Evolutionary conservation across 2,797 vertebrate genomes (phyloP), one percentile per base, ranked within the genome.

Genomic region (Pterois miles): DNA sequence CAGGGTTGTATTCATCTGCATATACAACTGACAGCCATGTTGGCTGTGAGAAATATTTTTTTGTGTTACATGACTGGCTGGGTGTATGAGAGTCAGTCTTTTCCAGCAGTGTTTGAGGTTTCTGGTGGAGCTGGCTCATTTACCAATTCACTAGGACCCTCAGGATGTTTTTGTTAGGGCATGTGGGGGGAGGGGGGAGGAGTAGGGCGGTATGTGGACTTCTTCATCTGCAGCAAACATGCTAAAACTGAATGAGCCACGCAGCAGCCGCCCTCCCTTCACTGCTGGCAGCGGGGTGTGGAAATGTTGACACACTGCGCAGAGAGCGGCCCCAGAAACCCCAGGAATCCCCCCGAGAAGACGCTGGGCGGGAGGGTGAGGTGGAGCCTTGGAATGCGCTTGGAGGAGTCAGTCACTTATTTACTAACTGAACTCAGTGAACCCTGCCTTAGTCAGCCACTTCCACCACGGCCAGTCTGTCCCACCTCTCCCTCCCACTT

Each of bases 371-470:
- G 89, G 82, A 79, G 89, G 92, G 82, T 89, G 90, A 93, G 94
- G 86, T 83, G 89, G 93, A 94, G 93, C 90, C 89, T 89, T 95
- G 93, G 95, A 96, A 95, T 96, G 95, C 86, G 91, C 88, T 92
- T 75, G 50, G 73, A 95, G 91, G 87, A 91, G 68, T 94, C 91
- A 91, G 79, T 95, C 94, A 92, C 90, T 96, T 94, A 93, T 96
- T 96, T 95, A 94, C 94, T 93, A 86, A 92, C 92, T 92, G 88
- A 94, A 95, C 95, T 94, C 87, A 40, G 92, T 95, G 96, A 97
- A 96, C 94, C 91, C 86, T 78, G 89, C 90, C 88, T 94, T 94
- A 96, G 86, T 95, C 84, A 94, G 93, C 94, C 36, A 67, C 91
- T 93, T 92, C 91, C 91, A 89, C 74, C 71, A 6, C 5, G 52